Evolutionary conservation across 2,113 vertebrate species (phyloP), one percentile per base, ranked within the genome.

Genomic region (Numida meleagris): DNA sequence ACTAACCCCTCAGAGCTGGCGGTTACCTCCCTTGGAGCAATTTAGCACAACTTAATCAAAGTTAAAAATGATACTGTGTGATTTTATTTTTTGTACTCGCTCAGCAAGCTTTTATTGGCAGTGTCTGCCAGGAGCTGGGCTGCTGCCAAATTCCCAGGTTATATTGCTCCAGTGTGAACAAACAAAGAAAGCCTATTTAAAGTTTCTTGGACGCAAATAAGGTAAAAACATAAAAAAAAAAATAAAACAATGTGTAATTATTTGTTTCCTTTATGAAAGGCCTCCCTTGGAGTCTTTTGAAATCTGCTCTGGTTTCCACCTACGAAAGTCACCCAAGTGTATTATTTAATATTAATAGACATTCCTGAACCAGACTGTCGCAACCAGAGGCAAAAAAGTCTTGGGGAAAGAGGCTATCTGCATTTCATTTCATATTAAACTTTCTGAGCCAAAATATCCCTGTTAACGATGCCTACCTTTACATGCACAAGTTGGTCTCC

Each of bases 31-130:
- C 88, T 77, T 33, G 72, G 90, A 95, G 96, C 55, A 90, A 91
- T 93, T 93, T 70, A 95, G 82, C 65, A 83, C 93, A 72, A 91
- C 82, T 95, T 91, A 87, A 91, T 94, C 93, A 88, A 94, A 93
- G 85, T 90, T 93, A 65, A 95, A 96, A 96, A 95, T 86, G 48
- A 95, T 95, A 95, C 86, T 78, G 82, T 90, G 94, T 72, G 76
- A 91, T 95, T 95, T 95, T 87, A 88, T 89, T 95, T 88, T 95
- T 80, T 94, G 75, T 95, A 74, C 91, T 96, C 88, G 76, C 88
- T 95, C 88, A 91, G 88, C 0, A 1, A 91, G 89, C 82, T 95
- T 95, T 97, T 96, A 94, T 86, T 96, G 94, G 89, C 93, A 94
- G 80, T 77, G 93, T 85, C 82, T 94, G 93, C 82, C 93, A 90